Percentiles rank a stretch among this genome's conserved stretches.
Evolutionary conservation across 2,113 vertebrate genomes (phyloP).

Genomic region (Mustela lutreola): DNA sequence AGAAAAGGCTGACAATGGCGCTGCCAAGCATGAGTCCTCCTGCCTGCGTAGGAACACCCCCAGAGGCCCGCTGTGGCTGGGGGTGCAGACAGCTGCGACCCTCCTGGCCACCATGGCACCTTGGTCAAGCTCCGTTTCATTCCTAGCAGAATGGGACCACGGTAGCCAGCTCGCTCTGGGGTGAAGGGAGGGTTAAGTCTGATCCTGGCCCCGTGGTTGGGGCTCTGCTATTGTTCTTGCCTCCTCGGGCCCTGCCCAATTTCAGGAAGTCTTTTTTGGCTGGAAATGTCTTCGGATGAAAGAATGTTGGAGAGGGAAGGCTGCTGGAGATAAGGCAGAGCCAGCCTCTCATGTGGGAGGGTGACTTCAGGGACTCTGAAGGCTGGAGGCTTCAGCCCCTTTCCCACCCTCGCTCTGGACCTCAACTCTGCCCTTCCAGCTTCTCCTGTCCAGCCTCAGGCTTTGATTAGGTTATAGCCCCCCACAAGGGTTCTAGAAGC

Average conservation of each 20-base stretch:
- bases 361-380: neutral
- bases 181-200: neutral
- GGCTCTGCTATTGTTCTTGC: conserved; percentile 35
- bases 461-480: neutral
- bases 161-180: neutral
- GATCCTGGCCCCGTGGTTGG: neutral
- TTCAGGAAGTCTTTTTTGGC: conserved; percentile 69
- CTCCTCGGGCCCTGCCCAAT: conserved; percentile 38
- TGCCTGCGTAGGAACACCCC: rapidly evolving
- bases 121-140: neutral
- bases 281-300: conserved; percentile 62
- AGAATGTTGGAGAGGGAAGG: conserved; percentile 72
- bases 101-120: neutral
- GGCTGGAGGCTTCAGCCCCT: neutral
- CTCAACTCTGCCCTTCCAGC: neutral
- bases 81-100: neutral
- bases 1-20: neutral
- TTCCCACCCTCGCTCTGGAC: neutral
- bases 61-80: neutral
- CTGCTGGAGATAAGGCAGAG: conserved; percentile 60
- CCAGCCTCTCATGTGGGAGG: conserved; percentile 6
- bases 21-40: neutral
- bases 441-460: neutral
- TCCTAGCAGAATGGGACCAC: neutral
- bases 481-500: neutral